Percentiles rank a stretch among this genome's conserved stretches.
phyloP scores from a whole-genome alignment of 1,140 invertebrate species.

The Heliconius nattereri region DNA sequence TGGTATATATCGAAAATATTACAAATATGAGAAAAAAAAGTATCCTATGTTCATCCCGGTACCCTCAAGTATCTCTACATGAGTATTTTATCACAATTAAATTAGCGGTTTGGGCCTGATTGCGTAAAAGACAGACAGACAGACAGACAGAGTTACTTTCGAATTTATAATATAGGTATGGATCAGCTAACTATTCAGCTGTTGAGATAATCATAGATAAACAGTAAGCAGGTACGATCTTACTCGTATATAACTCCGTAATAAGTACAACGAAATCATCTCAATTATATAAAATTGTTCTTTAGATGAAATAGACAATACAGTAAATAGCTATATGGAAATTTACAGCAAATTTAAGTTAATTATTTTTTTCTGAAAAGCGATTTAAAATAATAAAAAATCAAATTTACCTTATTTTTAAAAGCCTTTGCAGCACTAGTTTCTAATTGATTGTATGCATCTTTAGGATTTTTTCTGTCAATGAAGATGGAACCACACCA shows the following conservation, averaged over 20 bases:
- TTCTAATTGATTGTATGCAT: constrained; percentile 50
- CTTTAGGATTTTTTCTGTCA: constrained; percentile 90
- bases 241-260: not conserved
- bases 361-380: too few species aligned
- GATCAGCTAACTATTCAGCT: not conserved
- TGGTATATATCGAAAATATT: too few species aligned
- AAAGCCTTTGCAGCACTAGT: not conserved
- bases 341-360: too few species aligned
- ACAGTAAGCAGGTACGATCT: not conserved
- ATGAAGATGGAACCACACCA: constrained; percentile 95
- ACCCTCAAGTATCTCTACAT: too few species aligned
- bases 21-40: too few species aligned
- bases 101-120: too few species aligned
- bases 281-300: not conserved
- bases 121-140: too few species aligned
- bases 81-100: too few species aligned
- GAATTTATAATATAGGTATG: too few species aligned
- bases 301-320: not conserved
- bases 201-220: not conserved
- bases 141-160: too few species aligned
- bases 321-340: not conserved
- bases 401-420: not conserved
- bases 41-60: too few species aligned
- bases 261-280: not conserved
- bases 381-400: not conserved